phyloP scores from a whole-genome alignment of 2,797 vertebrate genomes.

The Karalla daura region DNA sequence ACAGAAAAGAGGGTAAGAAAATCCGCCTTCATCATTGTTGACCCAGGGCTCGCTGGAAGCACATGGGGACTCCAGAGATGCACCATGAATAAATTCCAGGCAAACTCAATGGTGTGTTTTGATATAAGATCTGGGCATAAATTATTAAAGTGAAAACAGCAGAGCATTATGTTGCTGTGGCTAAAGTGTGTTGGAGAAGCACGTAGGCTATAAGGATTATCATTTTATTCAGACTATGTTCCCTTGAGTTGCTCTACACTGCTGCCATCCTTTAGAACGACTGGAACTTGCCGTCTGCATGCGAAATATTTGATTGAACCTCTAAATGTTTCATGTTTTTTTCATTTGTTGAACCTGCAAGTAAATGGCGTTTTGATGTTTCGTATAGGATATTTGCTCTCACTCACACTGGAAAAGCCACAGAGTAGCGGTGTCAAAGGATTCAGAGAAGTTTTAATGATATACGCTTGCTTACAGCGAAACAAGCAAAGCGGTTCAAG shows the following conservation, averaged over 20 bases:
- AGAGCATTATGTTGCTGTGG: constrained; percentile 7
- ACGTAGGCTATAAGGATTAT: neutral
- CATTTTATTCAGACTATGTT: constrained; percentile 4
- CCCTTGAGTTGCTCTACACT: neutral
- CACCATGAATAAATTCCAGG: constrained; percentile 28
- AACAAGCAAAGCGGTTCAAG: neutral
- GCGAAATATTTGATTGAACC: constrained; percentile 6
- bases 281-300: neutral
- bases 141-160: constrained; percentile 27
- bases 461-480: neutral
- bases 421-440: neutral
- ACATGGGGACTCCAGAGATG: constrained; percentile 25
- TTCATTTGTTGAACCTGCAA: neutral
- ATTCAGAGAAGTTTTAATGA: neutral
- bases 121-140: constrained; percentile 2
- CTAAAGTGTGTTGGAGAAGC: neutral
- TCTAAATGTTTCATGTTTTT: neutral
- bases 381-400: neutral
- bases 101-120: constrained; percentile 19
- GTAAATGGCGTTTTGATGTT: neutral
- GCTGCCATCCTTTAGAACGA: neutral
- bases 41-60: constrained; percentile 32
- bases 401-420: neutral
- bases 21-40: constrained; percentile 2
- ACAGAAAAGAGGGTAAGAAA: constrained; percentile 88